Percentiles rank a stretch among this genome's conserved stretches.
These are phyloP conservation scores for Mellivora capensis DNA, from an alignment of 2,113 vertebrate species.

Conservation along the genomic window DNA sequence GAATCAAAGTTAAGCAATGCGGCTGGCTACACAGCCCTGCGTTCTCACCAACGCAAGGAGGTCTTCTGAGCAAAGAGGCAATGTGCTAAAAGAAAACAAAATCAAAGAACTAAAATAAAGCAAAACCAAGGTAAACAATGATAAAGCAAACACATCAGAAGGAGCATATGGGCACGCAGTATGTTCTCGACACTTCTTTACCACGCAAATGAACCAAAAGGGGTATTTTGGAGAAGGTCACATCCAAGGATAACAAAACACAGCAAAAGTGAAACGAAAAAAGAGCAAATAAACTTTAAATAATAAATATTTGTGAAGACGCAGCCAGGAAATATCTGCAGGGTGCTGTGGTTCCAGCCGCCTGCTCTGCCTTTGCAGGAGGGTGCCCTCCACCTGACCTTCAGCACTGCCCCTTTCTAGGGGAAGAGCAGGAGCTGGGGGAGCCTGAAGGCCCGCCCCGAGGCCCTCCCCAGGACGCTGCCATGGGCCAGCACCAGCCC, in stretches of 20 bases:
- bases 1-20: constrained; percentile 80
- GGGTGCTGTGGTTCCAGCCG: not conserved
- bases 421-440: not conserved
- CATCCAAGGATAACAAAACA: constrained; percentile 56
- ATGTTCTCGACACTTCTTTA: not conserved
- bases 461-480: fast-evolving
- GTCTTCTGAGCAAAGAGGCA: constrained; percentile 86
- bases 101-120: constrained; percentile 84
- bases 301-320: constrained; percentile 63
- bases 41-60: constrained; percentile 80
- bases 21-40: constrained; percentile 78
- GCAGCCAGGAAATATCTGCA: constrained; percentile 44
- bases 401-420: fast-evolving
- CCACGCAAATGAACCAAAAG: constrained; percentile 30
- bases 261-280: constrained; percentile 59
- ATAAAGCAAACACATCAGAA: constrained; percentile 65
- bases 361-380: not conserved
- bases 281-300: constrained; percentile 73
- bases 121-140: constrained; percentile 81
- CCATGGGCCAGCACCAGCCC: not conserved
- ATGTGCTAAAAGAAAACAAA: constrained; percentile 91
- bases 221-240: not conserved
- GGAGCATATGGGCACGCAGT: constrained; percentile 50
- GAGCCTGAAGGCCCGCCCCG: fast-evolving
- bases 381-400: not conserved